phyloP scores from a whole-genome alignment of 1,140 invertebrate genomes.

The Drosophila repleta region DNA sequence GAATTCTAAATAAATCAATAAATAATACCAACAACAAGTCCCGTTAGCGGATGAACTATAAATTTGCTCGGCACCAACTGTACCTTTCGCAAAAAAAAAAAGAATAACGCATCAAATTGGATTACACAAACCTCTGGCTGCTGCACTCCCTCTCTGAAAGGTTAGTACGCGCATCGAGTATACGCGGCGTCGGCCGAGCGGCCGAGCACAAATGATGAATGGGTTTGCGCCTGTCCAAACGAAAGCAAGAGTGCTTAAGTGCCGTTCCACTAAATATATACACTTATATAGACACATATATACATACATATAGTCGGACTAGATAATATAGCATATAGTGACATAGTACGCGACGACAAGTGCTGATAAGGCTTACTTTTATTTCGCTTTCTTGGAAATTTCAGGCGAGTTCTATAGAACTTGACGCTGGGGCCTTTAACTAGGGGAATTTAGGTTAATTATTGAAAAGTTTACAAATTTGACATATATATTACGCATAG shows the following conservation, averaged over 20 bases:
- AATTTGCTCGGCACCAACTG: constrained; percentile 52
- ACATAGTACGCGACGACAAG: constrained; percentile 10
- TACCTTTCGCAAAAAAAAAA: constrained; percentile 28
- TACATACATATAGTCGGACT: constrained; percentile 19
- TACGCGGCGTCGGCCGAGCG: constrained; percentile 41
- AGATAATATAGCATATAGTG: constrained; percentile 22
- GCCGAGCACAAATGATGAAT: constrained; percentile 31
- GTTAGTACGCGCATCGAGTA: constrained; percentile 68
- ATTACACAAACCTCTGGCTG: constrained; percentile 75
- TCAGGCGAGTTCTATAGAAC: constrained; percentile 3
- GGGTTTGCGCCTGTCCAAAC: constrained; percentile 28
- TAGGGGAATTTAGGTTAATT: constrained; percentile 22
- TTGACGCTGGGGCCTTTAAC: constrained; percentile 7
- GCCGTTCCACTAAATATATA: constrained; percentile 47
- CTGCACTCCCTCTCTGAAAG: constrained; percentile 74
- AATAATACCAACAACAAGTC: background rate
- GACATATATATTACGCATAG: too few relatives aligned
- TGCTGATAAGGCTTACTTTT: constrained; percentile 37
- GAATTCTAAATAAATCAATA: background rate
- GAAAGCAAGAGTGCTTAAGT: constrained; percentile 72
- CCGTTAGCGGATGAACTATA: constrained; percentile 28
- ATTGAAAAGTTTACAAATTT: background rate
- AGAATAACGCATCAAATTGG: constrained; percentile 67
- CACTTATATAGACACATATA: constrained; percentile 22
- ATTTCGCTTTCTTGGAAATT: constrained; percentile 17